These are phyloP conservation scores for Nilaparvata lugens DNA, from an alignment of 1,140 invertebrate genomes.

Conservation along the genomic window DNA sequence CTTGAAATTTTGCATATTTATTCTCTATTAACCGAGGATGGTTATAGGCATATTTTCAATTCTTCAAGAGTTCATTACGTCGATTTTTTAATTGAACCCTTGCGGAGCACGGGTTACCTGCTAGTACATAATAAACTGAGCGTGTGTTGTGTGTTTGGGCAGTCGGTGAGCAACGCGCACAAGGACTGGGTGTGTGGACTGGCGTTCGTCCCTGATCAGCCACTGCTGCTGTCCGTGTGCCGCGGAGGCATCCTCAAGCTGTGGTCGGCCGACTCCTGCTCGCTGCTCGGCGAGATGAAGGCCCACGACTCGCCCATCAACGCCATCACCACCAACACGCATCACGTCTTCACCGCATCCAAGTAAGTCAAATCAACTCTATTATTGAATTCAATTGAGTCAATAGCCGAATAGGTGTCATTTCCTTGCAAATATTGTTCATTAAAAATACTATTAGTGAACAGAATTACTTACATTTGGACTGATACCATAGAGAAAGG, in stretches of 20 bases:
- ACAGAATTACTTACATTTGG: neutral
- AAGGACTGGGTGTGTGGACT: constrained; percentile 83
- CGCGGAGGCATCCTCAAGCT: constrained; percentile 62
- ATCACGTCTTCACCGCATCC: constrained; percentile 67
- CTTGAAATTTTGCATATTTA: too few relatives aligned
- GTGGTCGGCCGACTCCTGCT: constrained; percentile 57
- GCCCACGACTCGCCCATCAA: constrained; percentile 69
- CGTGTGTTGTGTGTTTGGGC: constrained; percentile 27
- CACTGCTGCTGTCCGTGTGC: constrained; percentile 63
- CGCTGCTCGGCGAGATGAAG: constrained; percentile 56
- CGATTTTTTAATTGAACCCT: too few relatives aligned
- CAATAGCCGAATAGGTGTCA: neutral
- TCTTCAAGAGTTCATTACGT: too few relatives aligned
- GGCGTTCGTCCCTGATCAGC: constrained; percentile 49
- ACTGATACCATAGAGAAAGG: too few relatives aligned
- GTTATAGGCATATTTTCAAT: too few relatives aligned
- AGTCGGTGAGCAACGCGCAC: constrained; percentile 79
- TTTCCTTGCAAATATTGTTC: neutral
- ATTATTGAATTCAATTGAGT: neutral
- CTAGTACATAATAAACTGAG: too few relatives aligned
- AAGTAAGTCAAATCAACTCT: constrained; percentile 41
- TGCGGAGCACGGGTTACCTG: too few relatives aligned
- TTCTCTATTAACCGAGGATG: too few relatives aligned
- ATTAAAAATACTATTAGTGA: neutral
- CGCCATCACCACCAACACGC: constrained; percentile 60